Evolutionary conservation across 2,113 vertebrate species (phyloP), one percentile per base, ranked within the genome.

Genomic region (Typhlomys cinereus): DNA sequence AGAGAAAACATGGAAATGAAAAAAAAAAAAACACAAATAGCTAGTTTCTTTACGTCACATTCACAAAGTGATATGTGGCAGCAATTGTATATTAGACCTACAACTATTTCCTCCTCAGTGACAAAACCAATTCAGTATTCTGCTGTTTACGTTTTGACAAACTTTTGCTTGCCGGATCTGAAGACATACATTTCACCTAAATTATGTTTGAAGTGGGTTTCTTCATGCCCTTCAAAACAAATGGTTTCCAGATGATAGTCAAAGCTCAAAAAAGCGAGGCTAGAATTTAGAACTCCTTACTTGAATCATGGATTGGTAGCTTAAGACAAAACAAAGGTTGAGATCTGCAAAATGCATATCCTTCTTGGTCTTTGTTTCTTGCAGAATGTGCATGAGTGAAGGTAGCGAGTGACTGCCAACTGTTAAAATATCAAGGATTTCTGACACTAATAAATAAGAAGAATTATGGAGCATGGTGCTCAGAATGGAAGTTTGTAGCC

Each of bases 181-280:
- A 83, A 96, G 69, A 89, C 91, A 91, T 4, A 62, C 23, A 80
- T 20, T 87, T 57, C 74, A 54, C 31, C 44, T 84, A 93, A 95
- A 90, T 90, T 93, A 44, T 62, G 36, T 78, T 94, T 94, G 84
- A 95, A 96, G 93, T 86, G 34, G 7, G 21, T 89, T 90, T 34
- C 44, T 81, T 93, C 91, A 81, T 86, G 61, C 64, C 92, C 34
- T 50, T 73, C 61, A 89, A 52, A 96, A 86, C 67, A 95, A 96
- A 96, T 94, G 71, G 41, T 61, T 96, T 94, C 94, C 95, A 94
- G 86, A 93, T 94, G 88, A 93, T 64, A 94, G 46, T 76, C 27
- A 87, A 89, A 92, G 91, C 31, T 86, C 88, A 82, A 91, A 93
- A 59, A n/a, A 90, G 29, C 88, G 54, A 96, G n/a, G 44, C 29